Evolutionary conservation across 2,113 vertebrate genomes (phyloP).

Genomic region (Ammodytes marinus): DNA sequence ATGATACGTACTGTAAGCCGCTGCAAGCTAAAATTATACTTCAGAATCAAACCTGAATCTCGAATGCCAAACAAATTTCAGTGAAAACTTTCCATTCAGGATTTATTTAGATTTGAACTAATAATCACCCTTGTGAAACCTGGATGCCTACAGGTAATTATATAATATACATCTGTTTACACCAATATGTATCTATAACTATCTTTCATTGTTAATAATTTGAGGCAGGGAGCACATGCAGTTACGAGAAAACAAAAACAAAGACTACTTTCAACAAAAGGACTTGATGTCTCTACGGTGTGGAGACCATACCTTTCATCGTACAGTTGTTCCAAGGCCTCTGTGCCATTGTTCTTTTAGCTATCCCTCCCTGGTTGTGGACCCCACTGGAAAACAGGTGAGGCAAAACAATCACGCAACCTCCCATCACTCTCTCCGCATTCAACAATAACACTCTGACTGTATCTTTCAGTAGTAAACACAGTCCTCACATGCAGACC

Average conservation of each 20-base stretch:
- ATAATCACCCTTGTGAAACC: not conserved
- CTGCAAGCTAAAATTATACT: not conserved
- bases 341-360: slow-evolving; percentile 66
- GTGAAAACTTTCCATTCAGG: slow-evolving; percentile 27
- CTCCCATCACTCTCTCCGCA: slow-evolving; percentile 70
- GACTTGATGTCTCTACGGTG: slow-evolving; percentile 44
- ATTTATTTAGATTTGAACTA: slow-evolving; percentile 32
- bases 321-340: slow-evolving; percentile 70
- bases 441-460: slow-evolving; percentile 71
- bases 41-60: too few relatives aligned
- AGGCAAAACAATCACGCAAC: slow-evolving; percentile 72
- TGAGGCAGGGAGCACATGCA: slow-evolving; percentile 26
- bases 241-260: slow-evolving; percentile 52
- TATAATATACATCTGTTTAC: slow-evolving; percentile 33
- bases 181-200: slow-evolving; percentile 29
- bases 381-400: slow-evolving; percentile 79
- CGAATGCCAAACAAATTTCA: not conserved
- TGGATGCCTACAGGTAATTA: slow-evolving; percentile 22
- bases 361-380: slow-evolving; percentile 48
- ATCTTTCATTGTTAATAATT: slow-evolving; percentile 47
- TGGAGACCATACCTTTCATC: slow-evolving; percentile 73
- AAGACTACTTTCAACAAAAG: slow-evolving; percentile 53
- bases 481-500: slow-evolving; percentile 50
- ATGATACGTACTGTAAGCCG: not conserved
- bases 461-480: slow-evolving; percentile 75